Base-by-base conservation (phyloP, 1,140 invertebrate genomes). In the Calycopis cecrops region DNA sequence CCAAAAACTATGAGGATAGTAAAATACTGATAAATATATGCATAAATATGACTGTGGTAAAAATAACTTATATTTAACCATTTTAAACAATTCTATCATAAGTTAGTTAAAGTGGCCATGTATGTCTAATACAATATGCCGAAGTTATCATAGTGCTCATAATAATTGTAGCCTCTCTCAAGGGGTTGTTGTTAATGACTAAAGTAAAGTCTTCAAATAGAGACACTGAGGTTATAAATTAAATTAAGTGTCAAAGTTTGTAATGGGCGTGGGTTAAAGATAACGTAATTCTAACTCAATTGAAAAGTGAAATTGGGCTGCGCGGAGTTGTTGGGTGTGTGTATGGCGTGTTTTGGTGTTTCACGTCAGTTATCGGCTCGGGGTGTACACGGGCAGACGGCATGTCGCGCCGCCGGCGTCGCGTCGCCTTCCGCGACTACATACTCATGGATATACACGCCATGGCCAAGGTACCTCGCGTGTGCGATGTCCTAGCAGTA, bases 371-470 rank as follows among this genome's bases (percentile, higher is more conserved):
- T 67, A 62, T 63, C 73, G 69, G 57, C 61, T 65, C 70, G 79
- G 58, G 66, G 63, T 60, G 59, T 66, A 55, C 55, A 50, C 63
- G 65, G 53, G 53, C 62, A 68, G 70, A 65, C 71, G 76, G 53
- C 55, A 83, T 81, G 80, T 82, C 81, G 64, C 76, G 79, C 38
- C 80, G 76, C 38, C 76, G 84, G 50, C 78, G 80, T 34, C 84
- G 79, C 67, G 82, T 87, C 67, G 79, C 73, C 38, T 87, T 85
- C 44, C 73, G 81, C 76, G 84, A 87, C 69, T 87, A 87, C 62
- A 65, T 85, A 57, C 84, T 76, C 21, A 79, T 87, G 79, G 84
- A 87, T 62, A 68, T 85, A 51, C 74, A 76, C 40, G 79, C 81
- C 50, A 87, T 87, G 84, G 81, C 84, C 47, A 85, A 82, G 84